These are phyloP conservation scores for Dryobotodes eremita DNA, from an alignment of 2,888 invertebrate genomes.

Conservation along the genomic window DNA sequence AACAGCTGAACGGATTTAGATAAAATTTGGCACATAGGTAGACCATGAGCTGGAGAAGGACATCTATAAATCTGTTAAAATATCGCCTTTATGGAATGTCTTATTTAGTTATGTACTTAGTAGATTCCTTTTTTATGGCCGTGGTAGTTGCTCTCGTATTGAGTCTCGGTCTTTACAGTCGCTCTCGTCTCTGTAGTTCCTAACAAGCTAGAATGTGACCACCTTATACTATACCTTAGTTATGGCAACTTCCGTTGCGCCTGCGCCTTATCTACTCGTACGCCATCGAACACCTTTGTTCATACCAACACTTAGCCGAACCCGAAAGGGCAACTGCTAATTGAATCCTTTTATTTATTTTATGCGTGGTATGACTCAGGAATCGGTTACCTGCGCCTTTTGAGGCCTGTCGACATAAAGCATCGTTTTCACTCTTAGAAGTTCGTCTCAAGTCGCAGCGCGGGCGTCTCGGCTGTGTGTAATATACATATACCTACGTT, in stretches of 20 bases:
- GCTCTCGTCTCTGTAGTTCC: conserved; percentile 10
- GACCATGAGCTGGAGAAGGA: too few relatives aligned
- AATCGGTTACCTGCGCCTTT: conserved; percentile 68
- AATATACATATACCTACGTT: conserved; percentile 53
- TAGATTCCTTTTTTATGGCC: conserved; percentile 18
- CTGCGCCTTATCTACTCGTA: conserved; percentile 75
- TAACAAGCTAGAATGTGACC: conserved; percentile 57
- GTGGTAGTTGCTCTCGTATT: conserved; percentile 15
- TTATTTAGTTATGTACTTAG: conserved; percentile 48
- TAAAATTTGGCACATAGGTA: too few relatives aligned
- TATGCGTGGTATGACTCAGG: conserved; percentile 74
- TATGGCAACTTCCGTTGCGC: conserved; percentile 82
- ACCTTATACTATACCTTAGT: conserved; percentile 52
- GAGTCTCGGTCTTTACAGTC: conserved; percentile 2
- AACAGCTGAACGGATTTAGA: too few relatives aligned
- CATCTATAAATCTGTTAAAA: background rate
- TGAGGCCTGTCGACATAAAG: conserved; percentile 47
- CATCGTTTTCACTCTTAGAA: conserved; percentile 56
- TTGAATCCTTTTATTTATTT: conserved; percentile 81
- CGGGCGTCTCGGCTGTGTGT: conserved; percentile 32
- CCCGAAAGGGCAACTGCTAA: conserved; percentile 78
- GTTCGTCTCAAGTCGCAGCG: conserved; percentile 19
- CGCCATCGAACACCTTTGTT: conserved; percentile 80
- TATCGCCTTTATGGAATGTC: conserved; percentile 8
- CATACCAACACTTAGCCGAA: conserved; percentile 77